Evolutionary conservation across 2,888 invertebrate genomes (phyloP), one percentile per base, ranked within the genome.

Genomic region (Plutella xylostella): DNA sequence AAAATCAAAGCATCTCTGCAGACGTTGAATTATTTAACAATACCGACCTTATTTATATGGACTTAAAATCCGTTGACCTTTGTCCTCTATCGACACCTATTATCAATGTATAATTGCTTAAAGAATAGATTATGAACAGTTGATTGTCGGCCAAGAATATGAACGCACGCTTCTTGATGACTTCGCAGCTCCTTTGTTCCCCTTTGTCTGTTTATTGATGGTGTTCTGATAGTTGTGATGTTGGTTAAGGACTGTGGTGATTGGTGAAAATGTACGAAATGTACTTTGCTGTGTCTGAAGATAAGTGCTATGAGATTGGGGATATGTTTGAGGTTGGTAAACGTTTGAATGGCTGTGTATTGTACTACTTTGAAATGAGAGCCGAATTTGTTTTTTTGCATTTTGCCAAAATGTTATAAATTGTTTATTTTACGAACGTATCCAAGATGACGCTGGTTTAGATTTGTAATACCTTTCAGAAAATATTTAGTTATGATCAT

Each of bases 251-350:
- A 28, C 9, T 28, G 28, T 28, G 9, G 28, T n/a, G n/a, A n/a
- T n/a, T n/a, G n/a, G n/a, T n/a, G n/a, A n/a, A n/a, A n/a, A n/a
- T 6, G 22, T 28, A 14, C 21, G 18, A 15, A 17, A 43, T 43
- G 43, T 43, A 43, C 28, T 43, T 43, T 37, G 35, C 35, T 5
- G 37, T 37, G 18, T 18, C 25, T 5, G 43, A 43, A n/a, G 43
- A 28, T 1, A 43, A n/a, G 28, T 37, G 35, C n/a, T 37, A 43
- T 19, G 43, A 37, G 3, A 12, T 43, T 4, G 11, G 12, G 20
- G 45, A 45, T 20, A 21, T 34, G 21, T 19, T 33, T 34, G 39
- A 45, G 21, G 45, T 37, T 6, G 5, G 21, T 21, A n/a, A 18
- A 37, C 28, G 28, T 28, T 28, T 6, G n/a, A 25, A 3, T 28